phyloP scores from a whole-genome alignment of 2,888 invertebrate genomes.

The Trichacis sp. region DNA sequence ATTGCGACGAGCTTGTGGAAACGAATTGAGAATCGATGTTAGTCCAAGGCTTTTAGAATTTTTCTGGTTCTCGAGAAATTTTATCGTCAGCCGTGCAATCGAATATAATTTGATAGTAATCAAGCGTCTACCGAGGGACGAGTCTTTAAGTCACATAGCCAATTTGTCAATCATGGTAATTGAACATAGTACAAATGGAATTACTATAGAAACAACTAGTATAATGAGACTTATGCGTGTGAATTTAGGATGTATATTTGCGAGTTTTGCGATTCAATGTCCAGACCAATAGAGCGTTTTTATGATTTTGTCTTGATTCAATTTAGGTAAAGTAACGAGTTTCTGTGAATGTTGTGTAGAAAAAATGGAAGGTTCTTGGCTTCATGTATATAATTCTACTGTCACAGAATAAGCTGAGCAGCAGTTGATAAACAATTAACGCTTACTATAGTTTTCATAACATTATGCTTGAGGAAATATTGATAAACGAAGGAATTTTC shows the following conservation, averaged over 20 bases:
- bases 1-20: no score
- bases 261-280: slow-evolving; percentile 12
- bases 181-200: slow-evolving; percentile 8
- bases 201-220: slow-evolving; percentile 11
- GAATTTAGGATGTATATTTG: slow-evolving; percentile 9
- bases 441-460: no score
- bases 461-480: no score
- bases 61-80: neutral
- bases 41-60: no score
- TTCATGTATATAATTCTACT: no score
- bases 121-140: neutral
- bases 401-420: no score
- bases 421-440: no score
- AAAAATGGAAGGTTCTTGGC: neutral
- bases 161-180: slow-evolving; percentile 18
- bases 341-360: neutral
- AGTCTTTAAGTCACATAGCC: slow-evolving; percentile 8
- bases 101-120: slow-evolving; percentile 15
- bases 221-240: slow-evolving; percentile 14
- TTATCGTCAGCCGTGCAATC: slow-evolving; percentile 4
- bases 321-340: neutral
- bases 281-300: neutral
- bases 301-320: neutral
- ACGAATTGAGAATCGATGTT: no score
- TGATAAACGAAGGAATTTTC: no score